These are phyloP conservation scores for Chloroceryle aenea DNA, from an alignment of 2,113 vertebrate genomes.

Conservation along the genomic window DNA sequence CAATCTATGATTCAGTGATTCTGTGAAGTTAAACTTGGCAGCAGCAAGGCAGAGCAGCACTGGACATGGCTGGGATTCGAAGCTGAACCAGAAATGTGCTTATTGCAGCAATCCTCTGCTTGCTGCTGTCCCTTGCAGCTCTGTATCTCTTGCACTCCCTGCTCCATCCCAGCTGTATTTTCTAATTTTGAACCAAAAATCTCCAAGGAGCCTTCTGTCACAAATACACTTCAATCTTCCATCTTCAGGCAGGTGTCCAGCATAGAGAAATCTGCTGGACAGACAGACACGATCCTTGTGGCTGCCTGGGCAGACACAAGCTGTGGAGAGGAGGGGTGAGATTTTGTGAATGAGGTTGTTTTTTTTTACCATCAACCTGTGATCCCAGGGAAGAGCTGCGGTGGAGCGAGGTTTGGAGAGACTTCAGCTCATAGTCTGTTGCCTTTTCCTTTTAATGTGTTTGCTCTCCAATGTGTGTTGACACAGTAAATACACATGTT, in stretches of 20 bases:
- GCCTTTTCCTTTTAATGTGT: slow-evolving; percentile 60
- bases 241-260: fast-evolving
- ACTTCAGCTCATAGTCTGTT: neutral
- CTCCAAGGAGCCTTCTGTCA: neutral
- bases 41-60: neutral
- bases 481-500: slow-evolving; percentile 56
- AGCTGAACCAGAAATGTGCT: neutral
- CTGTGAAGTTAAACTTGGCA: neutral
- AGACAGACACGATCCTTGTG: neutral
- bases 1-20: neutral
- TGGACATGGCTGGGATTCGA: neutral
- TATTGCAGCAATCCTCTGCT: neutral
- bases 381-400: neutral
- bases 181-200: neutral
- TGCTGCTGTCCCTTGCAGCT: fast-evolving
- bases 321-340: neutral
- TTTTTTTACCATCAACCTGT: neutral
- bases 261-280: neutral
- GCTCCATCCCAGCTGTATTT: neutral
- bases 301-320: neutral
- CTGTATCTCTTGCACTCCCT: neutral
- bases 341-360: neutral
- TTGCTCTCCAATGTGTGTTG: slow-evolving; percentile 43
- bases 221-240: neutral
- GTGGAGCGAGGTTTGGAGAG: neutral